A percentile compares a stretch with the other conserved stretches of the same genome.
These are phyloP conservation scores for Scotopteryx bipunctaria DNA, from an alignment of 2,888 invertebrate species.

Conservation along the genomic window DNA sequence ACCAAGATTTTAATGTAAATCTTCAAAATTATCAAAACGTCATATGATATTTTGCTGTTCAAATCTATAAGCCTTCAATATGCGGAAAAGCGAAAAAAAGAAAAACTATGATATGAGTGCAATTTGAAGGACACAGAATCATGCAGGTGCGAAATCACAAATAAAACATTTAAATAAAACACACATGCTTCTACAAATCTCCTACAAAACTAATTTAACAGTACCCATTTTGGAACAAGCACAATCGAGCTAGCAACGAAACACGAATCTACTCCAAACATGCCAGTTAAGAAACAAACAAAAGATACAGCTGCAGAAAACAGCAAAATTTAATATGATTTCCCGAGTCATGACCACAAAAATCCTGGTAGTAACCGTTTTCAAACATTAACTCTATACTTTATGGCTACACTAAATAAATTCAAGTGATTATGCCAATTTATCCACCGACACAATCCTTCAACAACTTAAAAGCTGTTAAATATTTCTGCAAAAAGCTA, in stretches of 20 bases:
- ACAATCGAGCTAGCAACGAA: conserved; percentile 42
- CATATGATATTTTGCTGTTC: conserved; percentile 61
- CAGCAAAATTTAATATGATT: conserved; percentile 62
- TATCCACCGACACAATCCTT: conserved; percentile 19
- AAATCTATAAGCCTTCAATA: conserved; percentile 57
- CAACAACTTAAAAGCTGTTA: conserved; percentile 19
- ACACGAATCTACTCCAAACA: conserved; percentile 35
- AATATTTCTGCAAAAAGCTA: conserved; percentile 22
- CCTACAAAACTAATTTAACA: conserved; percentile 27
- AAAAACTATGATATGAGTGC: conserved; percentile 77
- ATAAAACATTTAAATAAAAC: conserved; percentile 39
- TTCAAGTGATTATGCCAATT: conserved; percentile 21
- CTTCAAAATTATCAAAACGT: conserved; percentile 48
- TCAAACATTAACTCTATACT: conserved; percentile 49
- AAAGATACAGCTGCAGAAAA: conserved; percentile 54
- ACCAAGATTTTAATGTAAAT: conserved; percentile 61
- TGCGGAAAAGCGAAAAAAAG: conserved; percentile 65
- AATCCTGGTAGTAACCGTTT: conserved; percentile 70
- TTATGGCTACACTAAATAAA: conserved; percentile 31
- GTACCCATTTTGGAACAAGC: conserved; percentile 28
- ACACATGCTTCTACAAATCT: conserved; percentile 30
- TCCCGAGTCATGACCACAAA: conserved; percentile 52
- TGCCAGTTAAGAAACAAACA: conserved; percentile 44
- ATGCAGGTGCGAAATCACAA: conserved; percentile 58
- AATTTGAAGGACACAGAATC: conserved; percentile 73